Percentiles rank a stretch among this genome's conserved stretches.
Conservation (phyloP, 2,888 invertebrate species). For the Hemaris fuciformis region DNA sequence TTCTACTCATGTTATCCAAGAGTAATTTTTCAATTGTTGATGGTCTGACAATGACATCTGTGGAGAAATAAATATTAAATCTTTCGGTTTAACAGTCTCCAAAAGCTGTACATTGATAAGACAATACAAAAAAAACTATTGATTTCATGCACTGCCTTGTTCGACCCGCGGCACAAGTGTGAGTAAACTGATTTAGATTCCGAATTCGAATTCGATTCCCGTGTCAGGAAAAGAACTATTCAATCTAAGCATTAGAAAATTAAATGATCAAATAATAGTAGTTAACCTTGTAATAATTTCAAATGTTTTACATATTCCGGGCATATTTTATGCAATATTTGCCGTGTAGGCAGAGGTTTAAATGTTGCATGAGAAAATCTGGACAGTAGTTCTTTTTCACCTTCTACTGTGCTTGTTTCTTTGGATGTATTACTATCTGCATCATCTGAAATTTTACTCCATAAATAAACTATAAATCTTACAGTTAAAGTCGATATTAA, state of each 20-base stretch:
- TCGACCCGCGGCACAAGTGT: no score
- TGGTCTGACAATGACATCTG: conserved; percentile 47
- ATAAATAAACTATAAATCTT: neutral
- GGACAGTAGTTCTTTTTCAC: conserved; percentile 49
- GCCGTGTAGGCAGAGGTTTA: conserved; percentile 44
- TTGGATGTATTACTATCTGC: neutral
- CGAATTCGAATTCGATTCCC: no score
- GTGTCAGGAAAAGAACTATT: no score
- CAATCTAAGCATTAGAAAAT: no score
- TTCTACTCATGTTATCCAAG: conserved; percentile 22
- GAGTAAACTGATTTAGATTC: no score
- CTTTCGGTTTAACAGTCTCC: no score
- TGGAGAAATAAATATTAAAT: neutral
- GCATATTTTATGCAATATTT: conserved; percentile 35
- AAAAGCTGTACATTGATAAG: no score
- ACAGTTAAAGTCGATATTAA: neutral
- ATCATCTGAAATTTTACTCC: neutral
- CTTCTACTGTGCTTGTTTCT: conserved; percentile 25
- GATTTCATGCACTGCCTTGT: no score
- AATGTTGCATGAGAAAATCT: conserved; percentile 31
- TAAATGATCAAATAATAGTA: neutral
- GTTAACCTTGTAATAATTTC: conserved; percentile 45
- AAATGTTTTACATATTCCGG: conserved; percentile 51
- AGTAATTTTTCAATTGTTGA: conserved; percentile 36
- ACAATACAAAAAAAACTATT: no score